Evolutionary conservation across 2,888 invertebrate genomes (phyloP).

Genomic region (Sphaeridia pumilis): DNA sequence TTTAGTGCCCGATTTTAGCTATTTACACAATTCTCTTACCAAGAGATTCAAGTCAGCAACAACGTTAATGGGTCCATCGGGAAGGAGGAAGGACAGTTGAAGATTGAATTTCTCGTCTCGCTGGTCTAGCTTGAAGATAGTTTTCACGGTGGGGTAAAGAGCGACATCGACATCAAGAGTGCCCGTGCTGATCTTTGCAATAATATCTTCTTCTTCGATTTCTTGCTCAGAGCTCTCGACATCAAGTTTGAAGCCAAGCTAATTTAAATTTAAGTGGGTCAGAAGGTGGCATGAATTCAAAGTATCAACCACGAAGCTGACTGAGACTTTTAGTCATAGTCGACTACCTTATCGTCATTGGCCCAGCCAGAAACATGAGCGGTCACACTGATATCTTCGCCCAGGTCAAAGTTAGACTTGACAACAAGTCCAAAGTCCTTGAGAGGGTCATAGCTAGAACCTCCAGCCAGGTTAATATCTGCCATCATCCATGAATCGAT

Average conservation of each 20-base stretch:
- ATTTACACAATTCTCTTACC: too few relatives aligned
- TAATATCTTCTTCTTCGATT: constrained; percentile 28
- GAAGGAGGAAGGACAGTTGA: constrained; percentile 29
- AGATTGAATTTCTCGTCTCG: constrained; percentile 38
- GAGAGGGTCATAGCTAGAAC: constrained; percentile 23
- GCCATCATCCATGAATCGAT: constrained; percentile 29
- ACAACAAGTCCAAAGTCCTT: constrained; percentile 26
- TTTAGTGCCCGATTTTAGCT: too few relatives aligned
- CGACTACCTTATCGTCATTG: constrained; percentile 30
- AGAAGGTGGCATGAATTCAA: neutral
- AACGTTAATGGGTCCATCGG: constrained; percentile 36
- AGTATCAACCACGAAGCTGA: neutral
- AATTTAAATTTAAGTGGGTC: neutral
- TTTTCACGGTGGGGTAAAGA: constrained; percentile 49
- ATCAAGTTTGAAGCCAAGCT: constrained; percentile 34
- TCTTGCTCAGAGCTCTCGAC: constrained; percentile 22
- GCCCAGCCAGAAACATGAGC: constrained; percentile 31
- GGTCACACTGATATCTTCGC: constrained; percentile 24
- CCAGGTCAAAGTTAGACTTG: constrained; percentile 28
- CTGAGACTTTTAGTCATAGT: neutral
- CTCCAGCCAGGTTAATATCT: constrained; percentile 32
- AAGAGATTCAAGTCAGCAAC: constrained; percentile 28
- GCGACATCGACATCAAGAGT: constrained; percentile 48
- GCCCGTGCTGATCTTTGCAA: constrained; percentile 20
- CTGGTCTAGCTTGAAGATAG: constrained; percentile 47